Percentiles rank a stretch among this genome's conserved stretches.
Evolutionary conservation across 2,113 vertebrate species (phyloP).

Genomic region (Junco hyemalis): DNA sequence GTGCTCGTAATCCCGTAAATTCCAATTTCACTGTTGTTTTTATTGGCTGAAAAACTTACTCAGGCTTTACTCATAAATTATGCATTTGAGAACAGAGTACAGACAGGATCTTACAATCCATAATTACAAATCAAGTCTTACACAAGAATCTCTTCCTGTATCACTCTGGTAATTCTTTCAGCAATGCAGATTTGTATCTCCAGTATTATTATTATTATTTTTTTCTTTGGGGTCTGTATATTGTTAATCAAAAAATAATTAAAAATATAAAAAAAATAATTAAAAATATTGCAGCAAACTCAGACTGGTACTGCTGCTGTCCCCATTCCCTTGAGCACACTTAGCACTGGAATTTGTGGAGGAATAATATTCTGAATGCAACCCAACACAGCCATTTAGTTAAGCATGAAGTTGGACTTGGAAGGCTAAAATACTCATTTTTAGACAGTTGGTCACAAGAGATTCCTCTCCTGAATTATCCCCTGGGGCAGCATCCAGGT

Average conservation of each 20-base stretch:
- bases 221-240: not conserved
- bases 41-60: conserved; percentile 27
- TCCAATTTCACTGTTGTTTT: not conserved
- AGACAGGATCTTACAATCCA: not conserved
- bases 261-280: not conserved
- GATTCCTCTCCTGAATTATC: not conserved
- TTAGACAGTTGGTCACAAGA: not conserved
- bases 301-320: not conserved
- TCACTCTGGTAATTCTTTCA: not conserved
- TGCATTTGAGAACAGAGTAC: not conserved
- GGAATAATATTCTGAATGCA: not conserved
- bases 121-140: conserved; percentile 56
- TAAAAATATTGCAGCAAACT: not conserved
- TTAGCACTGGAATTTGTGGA: not conserved
- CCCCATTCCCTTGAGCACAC: not conserved
- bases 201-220: not conserved
- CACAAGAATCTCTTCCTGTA: conserved; percentile 14
- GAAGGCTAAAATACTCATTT: not conserved
- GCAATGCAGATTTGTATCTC: not conserved
- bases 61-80: not conserved
- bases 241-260: not conserved
- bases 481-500: not conserved
- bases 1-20: not conserved
- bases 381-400: not conserved
- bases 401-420: not conserved